phyloP scores from a whole-genome alignment of 2,113 vertebrate genomes.

The Calyptommatus sinebrachiatus region DNA sequence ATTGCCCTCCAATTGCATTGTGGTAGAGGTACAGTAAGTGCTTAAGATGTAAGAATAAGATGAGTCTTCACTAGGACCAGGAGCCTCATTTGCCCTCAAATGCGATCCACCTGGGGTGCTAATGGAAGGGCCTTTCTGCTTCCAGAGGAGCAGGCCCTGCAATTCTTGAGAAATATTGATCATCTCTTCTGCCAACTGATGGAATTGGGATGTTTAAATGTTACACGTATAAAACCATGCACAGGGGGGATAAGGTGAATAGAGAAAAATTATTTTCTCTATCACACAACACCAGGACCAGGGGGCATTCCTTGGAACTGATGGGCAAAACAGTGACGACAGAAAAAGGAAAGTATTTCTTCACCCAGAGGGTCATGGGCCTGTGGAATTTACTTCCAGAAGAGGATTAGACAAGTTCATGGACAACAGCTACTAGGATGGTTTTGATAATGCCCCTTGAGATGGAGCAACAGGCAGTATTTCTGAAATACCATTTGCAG shows the following conservation, averaged over 20 bases:
- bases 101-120: slow-evolving; percentile 78
- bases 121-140: slow-evolving; percentile 69
- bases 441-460: no score
- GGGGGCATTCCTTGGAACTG: no score
- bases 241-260: slow-evolving; percentile 37
- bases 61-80: slow-evolving; percentile 84
- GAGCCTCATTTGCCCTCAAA: slow-evolving; percentile 86
- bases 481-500: no score
- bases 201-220: slow-evolving; percentile 64
- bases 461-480: no score
- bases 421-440: no score
- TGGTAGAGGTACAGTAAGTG: slow-evolving; percentile 80
- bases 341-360: no score
- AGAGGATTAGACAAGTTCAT: no score
- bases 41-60: slow-evolving; percentile 83
- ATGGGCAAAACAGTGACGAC: no score
- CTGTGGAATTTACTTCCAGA: no score
- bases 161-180: slow-evolving; percentile 71
- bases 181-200: slow-evolving; percentile 68
- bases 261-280: no score
- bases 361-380: no score
- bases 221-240: slow-evolving; percentile 59
- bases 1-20: slow-evolving; percentile 88
- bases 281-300: no score
- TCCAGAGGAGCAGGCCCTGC: slow-evolving; percentile 66